Percentiles rank a stretch among this genome's conserved stretches.
These are phyloP conservation scores for Drosophila pullipes DNA, from an alignment of 2,888 invertebrate genomes.

Conservation along the genomic window DNA sequence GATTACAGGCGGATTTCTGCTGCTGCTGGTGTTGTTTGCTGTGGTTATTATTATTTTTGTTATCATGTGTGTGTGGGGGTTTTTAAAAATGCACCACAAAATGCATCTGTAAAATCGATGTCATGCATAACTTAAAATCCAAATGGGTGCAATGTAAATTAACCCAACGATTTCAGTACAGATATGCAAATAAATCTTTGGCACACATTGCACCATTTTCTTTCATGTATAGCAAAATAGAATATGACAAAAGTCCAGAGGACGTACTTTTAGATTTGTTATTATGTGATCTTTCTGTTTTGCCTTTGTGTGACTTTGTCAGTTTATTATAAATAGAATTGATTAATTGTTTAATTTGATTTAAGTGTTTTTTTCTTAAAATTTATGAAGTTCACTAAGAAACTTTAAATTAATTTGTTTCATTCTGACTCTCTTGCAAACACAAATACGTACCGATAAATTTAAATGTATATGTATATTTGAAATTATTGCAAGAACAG, in stretches of 20 bases:
- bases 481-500: neutral
- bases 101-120: slow-evolving; percentile 73
- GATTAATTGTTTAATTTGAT: neutral
- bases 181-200: slow-evolving; percentile 8
- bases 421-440: neutral
- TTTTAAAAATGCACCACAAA: slow-evolving; percentile 55
- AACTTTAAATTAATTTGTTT: neutral
- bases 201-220: neutral
- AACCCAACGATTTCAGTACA: neutral
- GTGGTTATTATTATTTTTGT: slow-evolving; percentile 65
- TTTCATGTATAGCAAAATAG: neutral
- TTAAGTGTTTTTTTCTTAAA: neutral
- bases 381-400: neutral
- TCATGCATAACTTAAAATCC: slow-evolving; percentile 68
- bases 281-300: neutral
- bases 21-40: slow-evolving; percentile 46
- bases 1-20: slow-evolving; percentile 68
- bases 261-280: neutral
- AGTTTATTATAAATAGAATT: neutral
- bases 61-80: slow-evolving; percentile 31
- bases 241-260: neutral
- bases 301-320: neutral
- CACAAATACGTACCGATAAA: neutral
- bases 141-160: slow-evolving; percentile 3
- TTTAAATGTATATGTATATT: neutral